Base-by-base conservation (phyloP, 2,113 vertebrate genomes). In the Dasypus novemcinctus region DNA sequence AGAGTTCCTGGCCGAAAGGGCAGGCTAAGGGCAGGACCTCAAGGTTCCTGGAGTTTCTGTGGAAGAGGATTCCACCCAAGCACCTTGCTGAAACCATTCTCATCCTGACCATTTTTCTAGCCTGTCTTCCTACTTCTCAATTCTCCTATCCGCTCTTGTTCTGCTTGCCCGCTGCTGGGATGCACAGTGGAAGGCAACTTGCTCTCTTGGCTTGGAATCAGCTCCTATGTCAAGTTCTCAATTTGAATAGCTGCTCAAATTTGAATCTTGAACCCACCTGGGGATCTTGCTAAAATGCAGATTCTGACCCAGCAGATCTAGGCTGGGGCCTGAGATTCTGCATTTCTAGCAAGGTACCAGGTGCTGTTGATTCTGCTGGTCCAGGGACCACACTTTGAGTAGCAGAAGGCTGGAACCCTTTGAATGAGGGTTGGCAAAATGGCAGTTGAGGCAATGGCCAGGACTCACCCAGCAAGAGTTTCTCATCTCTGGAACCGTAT, bases 61-160 rank as follows among this genome's bases (percentile, higher is more conserved):
- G 38, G 20, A 33, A 54, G 61, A 69, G 61, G 72, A 68, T 52
- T 59, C 68, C 75, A 89, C 54, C 43, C 14, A 7, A 38, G 21
- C 25, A 43, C 10, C 54, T 57, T 54, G 46, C 38, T 13, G 27
- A 33, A 63, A 81, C 3, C 20, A 69, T 4, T 2, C 3, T 1
- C 10, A 21, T 66, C 38, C 61, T 36, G 14, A 82, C 86, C 80
- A 33, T 2, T 76, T 29, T 38, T 33, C 80, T 66, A 66, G 82
- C 27, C 31, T 15, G 21, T 9, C n/a, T 7, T 68, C 72, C 43
- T 13, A 2, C 15, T 27, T 49, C 78, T 76, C 94, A 75, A 54
- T 61, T 87, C n/a, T 43, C 41, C 2, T 5, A 41, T 1, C 0
- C 1, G 54, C 41, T 68, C 41, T 29, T 10, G 0, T 38, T 68